Base-by-base conservation (phyloP, 2,888 invertebrate genomes). In the Mythimna ferrago region DNA sequence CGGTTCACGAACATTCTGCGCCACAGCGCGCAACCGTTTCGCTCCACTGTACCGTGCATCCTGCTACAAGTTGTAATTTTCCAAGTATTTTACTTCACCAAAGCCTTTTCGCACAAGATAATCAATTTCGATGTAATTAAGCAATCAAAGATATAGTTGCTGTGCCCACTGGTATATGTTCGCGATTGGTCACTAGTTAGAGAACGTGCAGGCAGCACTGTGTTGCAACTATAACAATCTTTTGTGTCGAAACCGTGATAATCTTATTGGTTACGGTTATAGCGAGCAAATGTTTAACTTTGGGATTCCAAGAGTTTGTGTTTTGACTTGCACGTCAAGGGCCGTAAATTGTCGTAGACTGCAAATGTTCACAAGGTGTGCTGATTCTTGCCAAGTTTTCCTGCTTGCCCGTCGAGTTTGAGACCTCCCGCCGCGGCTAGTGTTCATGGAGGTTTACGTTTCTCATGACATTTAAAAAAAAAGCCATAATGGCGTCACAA, bases 31-130 rank as follows among this genome's bases (percentile, higher is more conserved):
- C 94, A 94, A 94, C 95, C 92, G 96, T 95, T 93, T 93, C 95
- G 96, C 95, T 96, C 93, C 73, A 73, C 73, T 94, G 95, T 95
- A 86, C 92, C 95, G 96, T 93, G 92, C 92, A 96, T 96, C 96
- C 96, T 95, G 95, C 91, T 88, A 91, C 91, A 92, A 91, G 92
- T 89, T 92, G 86, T 92, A 92, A 92, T 93, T 94, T 94, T 93
- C 92, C 90, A 87, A 90, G 91, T 92, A 91, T 86, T 87, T 90
- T 87, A 88, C 84, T 89, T 88, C 84, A 84, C 88, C 84, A 77
- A 82, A 86, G 84, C 76, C 80, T 85, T 87, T 86, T 85, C 69
- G 83, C 84, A 78, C 81, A 67, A 66, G n/a, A 66, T 76, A 70
- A 64, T 84, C 54, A 66, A 69, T 74, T 76, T 65, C 21, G 71